phyloP scores from a whole-genome alignment of 2,113 vertebrate species.

The Helogale parvula region DNA sequence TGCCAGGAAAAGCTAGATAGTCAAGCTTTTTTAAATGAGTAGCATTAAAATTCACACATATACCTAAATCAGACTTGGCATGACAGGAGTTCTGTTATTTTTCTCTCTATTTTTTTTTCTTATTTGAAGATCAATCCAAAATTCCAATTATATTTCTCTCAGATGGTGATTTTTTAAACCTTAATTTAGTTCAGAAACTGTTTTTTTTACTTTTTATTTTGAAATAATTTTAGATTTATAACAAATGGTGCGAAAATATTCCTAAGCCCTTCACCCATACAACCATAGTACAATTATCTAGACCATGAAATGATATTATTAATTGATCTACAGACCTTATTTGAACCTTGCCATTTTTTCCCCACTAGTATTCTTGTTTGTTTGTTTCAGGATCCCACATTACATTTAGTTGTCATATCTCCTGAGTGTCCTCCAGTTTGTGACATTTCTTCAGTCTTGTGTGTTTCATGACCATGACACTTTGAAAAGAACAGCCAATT shows the following conservation, averaged over 20 bases:
- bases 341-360: background rate
- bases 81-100: background rate
- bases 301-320: background rate
- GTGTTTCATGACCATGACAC: background rate
- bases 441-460: background rate
- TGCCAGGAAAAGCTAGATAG: background rate
- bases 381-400: background rate
- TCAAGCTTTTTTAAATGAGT: conserved; percentile 1
- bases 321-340: background rate
- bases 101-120: background rate
- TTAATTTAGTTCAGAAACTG: conserved; percentile 37
- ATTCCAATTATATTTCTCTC: conserved; percentile 1
- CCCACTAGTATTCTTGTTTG: background rate
- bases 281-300: background rate
- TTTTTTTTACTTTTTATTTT: background rate
- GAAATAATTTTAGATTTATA: conserved; percentile 8
- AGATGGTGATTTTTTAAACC: background rate
- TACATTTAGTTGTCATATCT: background rate
- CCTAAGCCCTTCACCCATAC: background rate
- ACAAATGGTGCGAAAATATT: background rate
- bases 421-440: background rate
- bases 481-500: background rate
- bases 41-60: background rate
- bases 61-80: background rate
- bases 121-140: background rate